Percentiles rank a stretch among this genome's conserved stretches.
Evolutionary conservation across 2,113 vertebrate genomes (phyloP).

Genomic region (Plecturocebus donacophilus): DNA sequence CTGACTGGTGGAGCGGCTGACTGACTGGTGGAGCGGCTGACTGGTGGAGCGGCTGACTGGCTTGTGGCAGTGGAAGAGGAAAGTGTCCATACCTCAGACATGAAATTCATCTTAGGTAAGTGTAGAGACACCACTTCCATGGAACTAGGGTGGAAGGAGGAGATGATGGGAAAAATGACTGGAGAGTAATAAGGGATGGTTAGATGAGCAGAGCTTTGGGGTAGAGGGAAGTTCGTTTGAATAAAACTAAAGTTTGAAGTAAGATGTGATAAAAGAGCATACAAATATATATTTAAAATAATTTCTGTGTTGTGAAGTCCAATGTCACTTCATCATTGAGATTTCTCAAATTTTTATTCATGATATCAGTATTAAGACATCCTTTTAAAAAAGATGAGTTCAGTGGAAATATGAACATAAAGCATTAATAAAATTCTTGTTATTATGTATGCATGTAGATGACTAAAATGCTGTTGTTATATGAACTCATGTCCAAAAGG

Average conservation of each 20-base stretch:
- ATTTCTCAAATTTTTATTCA: not conserved
- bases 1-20: too few relatives aligned
- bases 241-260: not conserved
- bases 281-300: not conserved
- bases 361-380: not conserved
- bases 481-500: not conserved
- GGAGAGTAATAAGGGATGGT: not conserved
- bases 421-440: not conserved
- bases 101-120: not conserved
- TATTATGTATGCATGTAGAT: not conserved
- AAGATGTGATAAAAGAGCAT: not conserved
- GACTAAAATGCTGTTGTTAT: not conserved
- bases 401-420: not conserved
- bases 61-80: not conserved
- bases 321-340: not conserved
- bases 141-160: not conserved
- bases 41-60: not conserved
- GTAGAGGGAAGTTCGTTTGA: not conserved
- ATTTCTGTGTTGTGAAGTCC: not conserved
- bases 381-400: not conserved
- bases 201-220: not conserved
- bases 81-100: not conserved
- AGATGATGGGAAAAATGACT: not conserved
- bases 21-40: not conserved
- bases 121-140: not conserved